A percentile compares a stretch with the other conserved stretches of the same genome.
Evolutionary conservation across 1,140 invertebrate genomes (phyloP).

Genomic region (Euglossa dilemma): DNA sequence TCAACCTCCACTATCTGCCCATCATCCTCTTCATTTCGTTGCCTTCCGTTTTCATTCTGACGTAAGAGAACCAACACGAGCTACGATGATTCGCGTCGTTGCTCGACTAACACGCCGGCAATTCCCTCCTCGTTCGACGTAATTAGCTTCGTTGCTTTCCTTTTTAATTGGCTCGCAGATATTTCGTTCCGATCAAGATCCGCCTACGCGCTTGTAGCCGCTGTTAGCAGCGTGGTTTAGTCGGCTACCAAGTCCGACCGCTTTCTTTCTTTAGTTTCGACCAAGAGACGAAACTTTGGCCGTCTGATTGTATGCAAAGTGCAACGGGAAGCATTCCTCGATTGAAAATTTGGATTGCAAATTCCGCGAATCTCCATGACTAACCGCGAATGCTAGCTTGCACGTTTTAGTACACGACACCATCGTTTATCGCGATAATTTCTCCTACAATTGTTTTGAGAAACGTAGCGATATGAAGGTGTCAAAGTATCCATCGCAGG

Average conservation of each 20-base stretch:
- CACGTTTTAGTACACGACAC: neutral
- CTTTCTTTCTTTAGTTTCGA: neutral
- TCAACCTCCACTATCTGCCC: constrained; percentile 83
- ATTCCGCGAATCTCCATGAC: neutral
- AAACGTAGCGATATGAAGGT: neutral
- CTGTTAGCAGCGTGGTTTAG: neutral
- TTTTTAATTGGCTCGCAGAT: neutral
- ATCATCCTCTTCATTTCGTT: constrained; percentile 84
- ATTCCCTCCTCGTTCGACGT: neutral
- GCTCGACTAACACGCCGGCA: too few species aligned
- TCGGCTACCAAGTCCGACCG: neutral
- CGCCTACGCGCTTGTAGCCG: neutral
- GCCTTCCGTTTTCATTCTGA: constrained; percentile 83
- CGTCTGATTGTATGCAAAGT: neutral
- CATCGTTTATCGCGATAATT: neutral
- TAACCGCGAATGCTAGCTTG: neutral
- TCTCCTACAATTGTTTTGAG: neutral
- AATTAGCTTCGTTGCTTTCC: neutral
- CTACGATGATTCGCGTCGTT: neutral
- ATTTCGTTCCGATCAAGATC: neutral
- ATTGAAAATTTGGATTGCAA: constrained; percentile 1
- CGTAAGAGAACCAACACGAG: neutral
- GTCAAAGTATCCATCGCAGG: neutral
- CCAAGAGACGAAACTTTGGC: neutral
- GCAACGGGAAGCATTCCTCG: neutral